phyloP scores from a whole-genome alignment of 2,113 vertebrate genomes.

The Thunnus maccoyii region DNA sequence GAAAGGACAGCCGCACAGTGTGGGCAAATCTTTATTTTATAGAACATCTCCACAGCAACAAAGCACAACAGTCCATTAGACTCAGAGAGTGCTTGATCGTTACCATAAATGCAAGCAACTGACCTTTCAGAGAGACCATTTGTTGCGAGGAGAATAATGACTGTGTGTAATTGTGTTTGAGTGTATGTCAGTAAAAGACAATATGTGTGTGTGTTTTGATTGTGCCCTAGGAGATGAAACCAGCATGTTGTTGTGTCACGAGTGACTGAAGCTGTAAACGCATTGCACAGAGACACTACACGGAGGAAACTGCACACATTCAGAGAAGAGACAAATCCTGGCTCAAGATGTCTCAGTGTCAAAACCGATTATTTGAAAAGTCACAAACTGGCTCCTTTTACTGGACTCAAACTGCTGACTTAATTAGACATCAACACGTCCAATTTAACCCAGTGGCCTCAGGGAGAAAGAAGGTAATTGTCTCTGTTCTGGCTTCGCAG shows the following conservation, averaged over 20 bases:
- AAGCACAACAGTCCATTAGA: constrained; percentile 62
- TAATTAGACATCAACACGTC: constrained; percentile 24
- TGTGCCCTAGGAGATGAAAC: background rate
- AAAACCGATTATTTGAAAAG: background rate
- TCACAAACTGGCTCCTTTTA: background rate
- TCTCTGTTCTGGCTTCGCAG: background rate
- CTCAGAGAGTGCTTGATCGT: background rate
- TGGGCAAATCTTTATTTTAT: constrained; percentile 37
- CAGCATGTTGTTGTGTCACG: constrained; percentile 36
- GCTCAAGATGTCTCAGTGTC: background rate
- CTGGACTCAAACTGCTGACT: constrained; percentile 3
- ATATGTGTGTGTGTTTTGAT: background rate
- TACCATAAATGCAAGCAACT: constrained; percentile 21
- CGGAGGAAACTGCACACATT: background rate
- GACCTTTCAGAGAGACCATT: constrained; percentile 45
- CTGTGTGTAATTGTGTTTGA: background rate
- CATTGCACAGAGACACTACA: background rate
- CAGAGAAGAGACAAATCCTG: background rate
- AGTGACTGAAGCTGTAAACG: background rate
- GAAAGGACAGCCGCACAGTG: background rate
- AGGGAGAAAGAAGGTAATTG: background rate
- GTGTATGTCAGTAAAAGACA: background rate
- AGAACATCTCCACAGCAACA: constrained; percentile 65
- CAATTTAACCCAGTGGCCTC: constrained; percentile 18
- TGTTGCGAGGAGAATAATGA: constrained; percentile 14